phyloP scores from a whole-genome alignment of 2,888 invertebrate genomes.

The Autographa gamma region DNA sequence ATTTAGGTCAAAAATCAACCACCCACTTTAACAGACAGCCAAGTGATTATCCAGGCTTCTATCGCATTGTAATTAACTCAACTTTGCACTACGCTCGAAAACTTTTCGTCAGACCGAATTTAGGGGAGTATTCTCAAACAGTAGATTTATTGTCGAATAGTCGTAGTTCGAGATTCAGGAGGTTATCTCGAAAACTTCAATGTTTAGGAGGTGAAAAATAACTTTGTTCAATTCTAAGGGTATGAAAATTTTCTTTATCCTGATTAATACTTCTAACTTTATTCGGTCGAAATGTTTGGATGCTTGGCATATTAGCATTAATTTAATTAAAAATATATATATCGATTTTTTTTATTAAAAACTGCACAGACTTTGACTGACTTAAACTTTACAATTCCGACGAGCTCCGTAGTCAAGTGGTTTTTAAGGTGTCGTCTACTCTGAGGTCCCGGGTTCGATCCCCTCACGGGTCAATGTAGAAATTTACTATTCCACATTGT shows the following conservation, averaged over 20 bases:
- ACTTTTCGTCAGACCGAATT: constrained; percentile 27
- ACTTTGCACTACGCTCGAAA: background rate
- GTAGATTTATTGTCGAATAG: constrained; percentile 27
- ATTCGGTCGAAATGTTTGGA: background rate
- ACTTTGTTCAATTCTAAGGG: constrained; percentile 18
- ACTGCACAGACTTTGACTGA: no score
- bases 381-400: no score
- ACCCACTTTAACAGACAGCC: background rate
- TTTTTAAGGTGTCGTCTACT: no score
- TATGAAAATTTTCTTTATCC: background rate
- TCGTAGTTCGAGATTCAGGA: constrained; percentile 42
- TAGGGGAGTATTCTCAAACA: constrained; percentile 27
- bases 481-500: no score
- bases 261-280: background rate
- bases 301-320: no score
- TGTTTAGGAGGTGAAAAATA: constrained; percentile 26
- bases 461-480: no score
- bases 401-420: no score
- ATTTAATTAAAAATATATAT: no score
- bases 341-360: no score
- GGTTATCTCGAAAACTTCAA: constrained; percentile 35
- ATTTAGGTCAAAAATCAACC: background rate
- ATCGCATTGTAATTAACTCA: background rate
- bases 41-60: constrained; percentile 2
- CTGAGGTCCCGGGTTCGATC: no score